These are phyloP conservation scores for Leucophenga montana DNA, from an alignment of 2,888 invertebrate genomes.

Conservation along the genomic window DNA sequence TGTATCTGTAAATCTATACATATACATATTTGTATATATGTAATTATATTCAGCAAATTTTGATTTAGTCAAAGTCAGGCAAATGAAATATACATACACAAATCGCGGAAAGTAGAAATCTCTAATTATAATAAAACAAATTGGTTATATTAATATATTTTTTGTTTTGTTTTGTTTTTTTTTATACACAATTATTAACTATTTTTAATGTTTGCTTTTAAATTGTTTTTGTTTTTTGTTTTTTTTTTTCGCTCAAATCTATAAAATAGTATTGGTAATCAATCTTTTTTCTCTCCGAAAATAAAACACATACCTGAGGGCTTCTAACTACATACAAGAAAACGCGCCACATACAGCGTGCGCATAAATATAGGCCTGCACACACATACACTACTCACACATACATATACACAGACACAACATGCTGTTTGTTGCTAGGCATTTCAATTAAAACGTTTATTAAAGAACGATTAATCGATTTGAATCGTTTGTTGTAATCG, in stretches of 20 bases:
- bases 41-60: conserved; percentile 65
- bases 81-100: too few species aligned
- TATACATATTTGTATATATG: conserved; percentile 45
- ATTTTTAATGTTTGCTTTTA: conserved; percentile 46
- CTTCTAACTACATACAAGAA: conserved; percentile 53
- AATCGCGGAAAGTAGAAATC: conserved; percentile 32
- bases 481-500: too few species aligned
- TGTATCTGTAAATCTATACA: conserved; percentile 27
- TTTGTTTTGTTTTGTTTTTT: conserved; percentile 24
- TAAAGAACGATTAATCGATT: too few species aligned
- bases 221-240: conserved; percentile 38
- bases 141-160: conserved; percentile 41
- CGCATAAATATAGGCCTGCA: background rate
- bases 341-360: conserved; percentile 6
- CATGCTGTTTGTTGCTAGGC: too few species aligned
- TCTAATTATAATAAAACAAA: conserved; percentile 46
- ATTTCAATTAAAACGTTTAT: too few species aligned
- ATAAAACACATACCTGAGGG: conserved; percentile 77
- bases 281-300: conserved; percentile 80
- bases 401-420: background rate
- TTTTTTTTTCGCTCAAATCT: conserved; percentile 45
- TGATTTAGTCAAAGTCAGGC: conserved; percentile 43
- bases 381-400: conserved; percentile 17
- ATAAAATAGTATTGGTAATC: conserved; percentile 73
- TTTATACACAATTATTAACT: conserved; percentile 54